Evolutionary conservation across 2,888 invertebrate genomes (phyloP).

Genomic region (Noctuana brunneofusca): DNA sequence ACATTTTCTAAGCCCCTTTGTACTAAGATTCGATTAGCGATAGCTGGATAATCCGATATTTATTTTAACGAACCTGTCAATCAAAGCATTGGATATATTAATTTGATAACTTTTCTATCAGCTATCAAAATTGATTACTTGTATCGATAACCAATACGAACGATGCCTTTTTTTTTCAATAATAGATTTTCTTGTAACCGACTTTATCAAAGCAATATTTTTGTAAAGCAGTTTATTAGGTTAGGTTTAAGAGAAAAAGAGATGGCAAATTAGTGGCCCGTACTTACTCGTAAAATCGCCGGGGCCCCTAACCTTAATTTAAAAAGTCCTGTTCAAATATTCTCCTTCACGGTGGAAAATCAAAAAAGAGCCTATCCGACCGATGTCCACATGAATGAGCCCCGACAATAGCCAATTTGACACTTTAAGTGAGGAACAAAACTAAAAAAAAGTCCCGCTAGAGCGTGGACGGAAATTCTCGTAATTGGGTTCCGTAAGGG

Average conservation of each 20-base stretch:
- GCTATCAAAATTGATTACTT: too few relatives aligned
- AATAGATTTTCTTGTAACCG: too few relatives aligned
- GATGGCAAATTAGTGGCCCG: not conserved
- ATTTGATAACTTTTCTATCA: not conserved
- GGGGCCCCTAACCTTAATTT: not conserved
- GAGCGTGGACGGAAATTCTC: slow-evolving; percentile 3
- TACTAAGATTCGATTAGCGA: not conserved
- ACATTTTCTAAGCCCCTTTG: not conserved
- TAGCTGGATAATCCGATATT: not conserved
- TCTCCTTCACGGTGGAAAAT: slow-evolving; percentile 14
- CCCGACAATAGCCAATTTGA: slow-evolving; percentile 74
- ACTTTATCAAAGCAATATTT: too few relatives aligned
- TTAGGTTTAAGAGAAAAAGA: too few relatives aligned
- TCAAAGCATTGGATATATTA: not conserved
- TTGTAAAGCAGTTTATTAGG: too few relatives aligned
- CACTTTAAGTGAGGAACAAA: slow-evolving; percentile 67
- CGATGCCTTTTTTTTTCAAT: too few relatives aligned
- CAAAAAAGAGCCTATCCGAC: slow-evolving; percentile 14
- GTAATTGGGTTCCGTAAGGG: slow-evolving; percentile 25
- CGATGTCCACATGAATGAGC: slow-evolving; percentile 41
- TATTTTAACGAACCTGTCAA: not conserved
- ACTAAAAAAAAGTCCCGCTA: slow-evolving; percentile 41
- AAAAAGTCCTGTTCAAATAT: slow-evolving; percentile 17
- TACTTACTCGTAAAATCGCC: not conserved
- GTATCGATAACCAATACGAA: too few relatives aligned